Base-by-base conservation (phyloP, 2,888 invertebrate species). In the Ectemnius lituratus region DNA sequence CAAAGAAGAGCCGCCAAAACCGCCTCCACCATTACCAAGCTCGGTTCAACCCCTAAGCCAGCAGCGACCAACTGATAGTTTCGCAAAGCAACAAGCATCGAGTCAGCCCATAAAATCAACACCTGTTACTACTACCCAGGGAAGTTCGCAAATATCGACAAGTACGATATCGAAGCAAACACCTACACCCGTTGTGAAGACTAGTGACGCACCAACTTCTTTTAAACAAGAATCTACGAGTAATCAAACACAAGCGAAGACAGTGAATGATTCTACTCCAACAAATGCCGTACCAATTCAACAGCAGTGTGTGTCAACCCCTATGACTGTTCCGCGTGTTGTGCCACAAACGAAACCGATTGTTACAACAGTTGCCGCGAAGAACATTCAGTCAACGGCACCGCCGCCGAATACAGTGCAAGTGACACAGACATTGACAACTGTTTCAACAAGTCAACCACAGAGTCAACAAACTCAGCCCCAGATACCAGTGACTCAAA, bases 1-100 rank as follows among this genome's bases (percentile, higher is more conserved):
- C 23, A 88, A 88, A 46, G 90, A 90, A 23, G 90, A 90, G 20
- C 58, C 85, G 2, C 78, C 84, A n/a, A 90, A 88, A 79, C 66
- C 84, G 8, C 68, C 75, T 28, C 71, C 78, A n/a, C 68, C 81
- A 4, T 47, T 79, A 20, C 71, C 85, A 4, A 76, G 75, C 11
- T 59, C 85, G 0, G 75, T 78, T 8, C 52, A 84, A 11, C 62
- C 78, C 0, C 47, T 81, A 4, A 76, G 80, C 2, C 87, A 83
- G 45, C 80, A 83, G 65, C 71, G 80, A 5, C 57, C 80, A 14
- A 27, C 23, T 2, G 87, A 88, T 47, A 77, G 62, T 6, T 78
- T 79, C 4, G 74, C 74, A 0, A 87, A 87, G 27, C 85, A 85
- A 27, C 85, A 85, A 47, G 56, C 69, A 2, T 18, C 73, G 4